Percentiles rank a stretch among this genome's conserved stretches.
phyloP scores from a whole-genome alignment of 1,140 invertebrate genomes.

The Drosophila ogumai region DNA sequence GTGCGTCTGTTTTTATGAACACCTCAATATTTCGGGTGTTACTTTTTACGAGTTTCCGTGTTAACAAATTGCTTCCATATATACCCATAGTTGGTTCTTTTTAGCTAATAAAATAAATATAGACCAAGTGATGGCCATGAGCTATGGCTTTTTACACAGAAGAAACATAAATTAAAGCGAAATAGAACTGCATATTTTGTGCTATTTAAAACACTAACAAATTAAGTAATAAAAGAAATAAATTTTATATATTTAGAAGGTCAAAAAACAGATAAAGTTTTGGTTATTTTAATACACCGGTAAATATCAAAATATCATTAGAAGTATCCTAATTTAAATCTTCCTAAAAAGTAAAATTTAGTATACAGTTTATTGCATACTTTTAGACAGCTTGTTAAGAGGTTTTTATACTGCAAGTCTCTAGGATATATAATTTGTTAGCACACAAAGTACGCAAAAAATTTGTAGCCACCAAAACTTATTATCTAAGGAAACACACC shows the following conservation, averaged over 20 bases:
- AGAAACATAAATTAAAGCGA: not conserved
- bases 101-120: not conserved
- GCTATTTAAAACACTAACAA: not conserved
- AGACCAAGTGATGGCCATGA: not conserved
- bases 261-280: constrained; percentile 1
- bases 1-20: constrained; percentile 38
- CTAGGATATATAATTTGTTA: not conserved
- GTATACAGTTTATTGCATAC: not conserved
- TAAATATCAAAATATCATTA: not conserved
- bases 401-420: not conserved
- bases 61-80: constrained; percentile 26
- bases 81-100: constrained; percentile 7
- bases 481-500: constrained; percentile 1
- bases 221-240: not conserved
- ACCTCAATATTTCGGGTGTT: constrained; percentile 26
- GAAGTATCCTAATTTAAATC: not conserved
- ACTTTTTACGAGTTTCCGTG: constrained; percentile 17
- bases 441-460: not conserved
- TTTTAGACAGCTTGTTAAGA: not conserved
- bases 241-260: not conserved
- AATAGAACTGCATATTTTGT: not conserved
- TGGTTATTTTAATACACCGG: too few species aligned
- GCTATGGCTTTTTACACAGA: not conserved
- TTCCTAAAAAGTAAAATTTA: too few species aligned
- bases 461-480: not conserved